Evolutionary conservation across 2,113 vertebrate genomes (phyloP).

Genomic region (Notiomystis cincta): DNA sequence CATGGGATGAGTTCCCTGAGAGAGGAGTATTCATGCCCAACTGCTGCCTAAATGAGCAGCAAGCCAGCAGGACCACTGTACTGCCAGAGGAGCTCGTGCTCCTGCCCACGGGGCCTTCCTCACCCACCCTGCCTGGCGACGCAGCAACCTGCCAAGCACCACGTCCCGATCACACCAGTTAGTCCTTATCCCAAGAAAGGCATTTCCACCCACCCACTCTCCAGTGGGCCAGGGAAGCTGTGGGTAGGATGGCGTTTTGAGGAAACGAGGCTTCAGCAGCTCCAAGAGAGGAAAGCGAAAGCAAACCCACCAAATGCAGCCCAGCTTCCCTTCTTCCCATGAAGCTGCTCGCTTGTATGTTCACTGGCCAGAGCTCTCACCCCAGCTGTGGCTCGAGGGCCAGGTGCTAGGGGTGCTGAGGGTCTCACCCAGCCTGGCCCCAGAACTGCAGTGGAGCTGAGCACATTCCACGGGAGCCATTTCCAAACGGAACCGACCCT

Average conservation of each 20-base stretch:
- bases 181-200: neutral
- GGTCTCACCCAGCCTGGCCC: neutral
- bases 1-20: neutral
- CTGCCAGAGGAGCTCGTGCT: neutral
- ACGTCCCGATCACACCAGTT: neutral
- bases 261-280: neutral
- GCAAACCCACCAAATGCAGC: neutral
- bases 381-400: neutral
- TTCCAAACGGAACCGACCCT: neutral
- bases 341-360: accelerated
- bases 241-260: neutral
- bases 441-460: accelerated
- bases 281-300: neutral
- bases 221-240: neutral
- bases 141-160: neutral
- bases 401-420: accelerated
- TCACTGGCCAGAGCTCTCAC: neutral
- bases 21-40: neutral
- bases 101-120: neutral
- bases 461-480: accelerated
- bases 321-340: neutral
- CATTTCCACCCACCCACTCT: conserved; percentile 1
- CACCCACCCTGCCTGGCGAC: neutral
- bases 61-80: accelerated
- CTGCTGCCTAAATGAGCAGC: neutral